Conservation (phyloP, 2,113 vertebrate species). For the Microcebus jonahi region DNA sequence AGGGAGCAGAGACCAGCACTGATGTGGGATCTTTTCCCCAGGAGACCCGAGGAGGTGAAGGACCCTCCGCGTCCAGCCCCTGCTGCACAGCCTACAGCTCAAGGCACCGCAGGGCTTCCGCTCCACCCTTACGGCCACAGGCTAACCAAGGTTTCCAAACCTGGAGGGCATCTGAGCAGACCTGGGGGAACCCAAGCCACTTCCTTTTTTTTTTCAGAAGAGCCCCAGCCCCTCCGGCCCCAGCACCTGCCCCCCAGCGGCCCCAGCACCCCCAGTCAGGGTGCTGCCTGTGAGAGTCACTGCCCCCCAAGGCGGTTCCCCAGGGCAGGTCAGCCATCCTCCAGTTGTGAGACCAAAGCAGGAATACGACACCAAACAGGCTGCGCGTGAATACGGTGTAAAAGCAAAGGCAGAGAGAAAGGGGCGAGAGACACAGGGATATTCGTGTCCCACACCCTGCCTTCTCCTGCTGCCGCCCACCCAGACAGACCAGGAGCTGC, state of each 20-base stretch:
- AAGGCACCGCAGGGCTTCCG: fast-evolving
- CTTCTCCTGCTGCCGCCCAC: fast-evolving
- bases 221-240: no score
- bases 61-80: fast-evolving
- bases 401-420: not conserved
- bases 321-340: not conserved
- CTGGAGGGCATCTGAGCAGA: not conserved
- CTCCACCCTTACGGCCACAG: fast-evolving
- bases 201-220: no score
- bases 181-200: not conserved
- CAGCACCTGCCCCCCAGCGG: no score
- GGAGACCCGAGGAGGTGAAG: no score
- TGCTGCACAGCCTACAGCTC: fast-evolving
- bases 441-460: fast-evolving
- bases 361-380: no score
- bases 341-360: not conserved
- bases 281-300: no score
- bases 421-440: not conserved
- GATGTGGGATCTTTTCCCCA: fast-evolving
- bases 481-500: not conserved
- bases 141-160: not conserved
- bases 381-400: not conserved
- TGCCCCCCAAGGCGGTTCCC: not conserved
- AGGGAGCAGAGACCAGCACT: not conserved
- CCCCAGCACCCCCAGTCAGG: no score